Evolutionary conservation across 1,140 invertebrate species (phyloP), one percentile per base, ranked within the genome.

Genomic region (Drosophila mauritiana): DNA sequence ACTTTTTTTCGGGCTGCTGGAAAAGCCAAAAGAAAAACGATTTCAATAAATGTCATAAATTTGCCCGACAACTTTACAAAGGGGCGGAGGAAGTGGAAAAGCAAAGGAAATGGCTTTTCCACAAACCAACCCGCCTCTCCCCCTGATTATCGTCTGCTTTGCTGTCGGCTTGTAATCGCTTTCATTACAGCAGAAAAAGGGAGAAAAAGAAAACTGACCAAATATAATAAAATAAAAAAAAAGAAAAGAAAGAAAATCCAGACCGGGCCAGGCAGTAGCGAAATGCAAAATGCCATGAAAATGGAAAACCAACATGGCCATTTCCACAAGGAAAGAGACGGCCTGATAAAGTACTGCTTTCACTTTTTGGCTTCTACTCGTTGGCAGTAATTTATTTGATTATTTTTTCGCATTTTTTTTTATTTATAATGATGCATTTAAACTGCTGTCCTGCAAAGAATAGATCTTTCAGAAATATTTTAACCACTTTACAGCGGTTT

Each of bases 11-110:
- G 15, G 11, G 31, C 15, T 17, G 31, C 36, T 7, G 49, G 34
- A 69, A 46, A 22, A 39, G 22, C 10, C 13, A n/a, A 64, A 20
- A 43, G 22, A 39, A 65, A 75, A 64, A 51, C 72, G 72, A 75
- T 75, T 75, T 75, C 73, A 75, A 75, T 75, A 75, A 75, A 75
- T 75, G 73, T 76, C 73, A 75, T 75, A 75, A 75, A 75, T 75
- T 75, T 67, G 53, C 10, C 72, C 43, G 40, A 76, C 61, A 74
- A 67, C 72, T 75, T 75, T 75, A 75, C 70, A 74, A 34, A 65
- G 22, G n/a, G 55, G 11, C n/a, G 51, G 20, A 20, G 43, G 15
- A 52, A 37, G 22, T 49, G 34, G 34, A 52, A 37, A 39, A 22
- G 57, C 34, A 65, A 56, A 53, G 53, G 54, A 75, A 75, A 75